Conservation (phyloP, 2,113 vertebrate species). For the Equus quagga region DNA sequence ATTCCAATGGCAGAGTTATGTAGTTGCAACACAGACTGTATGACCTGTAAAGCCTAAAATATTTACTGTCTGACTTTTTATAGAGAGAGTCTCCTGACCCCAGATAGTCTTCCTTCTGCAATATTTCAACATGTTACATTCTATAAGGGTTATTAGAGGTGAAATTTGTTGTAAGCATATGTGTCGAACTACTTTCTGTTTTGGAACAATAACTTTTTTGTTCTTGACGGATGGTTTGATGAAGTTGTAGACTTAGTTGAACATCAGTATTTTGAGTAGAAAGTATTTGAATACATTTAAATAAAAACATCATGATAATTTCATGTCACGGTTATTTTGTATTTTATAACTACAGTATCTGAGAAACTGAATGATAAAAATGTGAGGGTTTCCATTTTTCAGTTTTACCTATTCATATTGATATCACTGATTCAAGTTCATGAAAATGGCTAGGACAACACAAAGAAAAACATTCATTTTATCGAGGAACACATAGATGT, state of each 20-base stretch:
- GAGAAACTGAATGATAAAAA: neutral
- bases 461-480: neutral
- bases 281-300: neutral
- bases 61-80: neutral
- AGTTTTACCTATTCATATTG: neutral
- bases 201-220: constrained; percentile 12
- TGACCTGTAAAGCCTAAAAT: neutral
- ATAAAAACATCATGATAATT: neutral
- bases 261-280: neutral
- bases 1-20: neutral
- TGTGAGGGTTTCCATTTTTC: neutral
- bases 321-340: neutral
- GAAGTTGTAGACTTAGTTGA: neutral
- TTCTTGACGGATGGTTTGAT: constrained; percentile 38
- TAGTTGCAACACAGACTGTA: neutral
- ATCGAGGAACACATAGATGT: neutral
- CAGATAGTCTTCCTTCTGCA: constrained; percentile 60
- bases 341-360: neutral
- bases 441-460: neutral
- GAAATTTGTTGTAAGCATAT: constrained; percentile 60
- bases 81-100: neutral
- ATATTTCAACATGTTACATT: constrained; percentile 56
- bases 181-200: constrained; percentile 60
- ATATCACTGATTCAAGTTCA: neutral
- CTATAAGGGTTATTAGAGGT: neutral